Conservation (phyloP, 2,888 invertebrate genomes). For the Aricia artaxerxes region DNA sequence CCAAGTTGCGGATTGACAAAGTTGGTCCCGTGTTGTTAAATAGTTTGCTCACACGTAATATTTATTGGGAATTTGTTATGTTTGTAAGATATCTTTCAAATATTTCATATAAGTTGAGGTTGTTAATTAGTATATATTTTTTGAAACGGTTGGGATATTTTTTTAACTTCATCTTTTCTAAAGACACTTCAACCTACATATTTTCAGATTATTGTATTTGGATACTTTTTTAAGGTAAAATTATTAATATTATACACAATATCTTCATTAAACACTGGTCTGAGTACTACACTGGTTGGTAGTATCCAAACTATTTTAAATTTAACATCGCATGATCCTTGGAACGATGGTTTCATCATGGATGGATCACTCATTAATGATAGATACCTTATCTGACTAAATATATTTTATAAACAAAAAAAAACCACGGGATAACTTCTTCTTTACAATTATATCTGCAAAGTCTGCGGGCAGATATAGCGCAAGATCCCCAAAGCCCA, state of each 20-base stretch:
- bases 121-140: too few species aligned
- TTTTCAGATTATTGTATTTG: too few species aligned
- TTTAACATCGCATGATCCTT: neutral
- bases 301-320: neutral
- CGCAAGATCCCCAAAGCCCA: neutral
- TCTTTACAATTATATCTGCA: neutral
- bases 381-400: too few species aligned
- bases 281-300: neutral
- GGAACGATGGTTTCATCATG: too few species aligned
- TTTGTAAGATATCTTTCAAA: neutral
- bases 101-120: too few species aligned
- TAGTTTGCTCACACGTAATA: neutral
- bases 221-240: too few species aligned
- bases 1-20: constrained; percentile 20
- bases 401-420: neutral
- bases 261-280: neutral
- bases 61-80: neutral
- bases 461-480: neutral
- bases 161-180: neutral
- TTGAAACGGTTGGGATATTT: too few species aligned
- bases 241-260: too few species aligned
- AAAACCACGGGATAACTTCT: neutral
- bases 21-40: neutral
- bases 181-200: neutral
- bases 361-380: too few species aligned